Percentiles rank a stretch among this genome's conserved stretches.
Evolutionary conservation across 1,140 invertebrate species (phyloP).

Genomic region (Gryllus bimaculatus): DNA sequence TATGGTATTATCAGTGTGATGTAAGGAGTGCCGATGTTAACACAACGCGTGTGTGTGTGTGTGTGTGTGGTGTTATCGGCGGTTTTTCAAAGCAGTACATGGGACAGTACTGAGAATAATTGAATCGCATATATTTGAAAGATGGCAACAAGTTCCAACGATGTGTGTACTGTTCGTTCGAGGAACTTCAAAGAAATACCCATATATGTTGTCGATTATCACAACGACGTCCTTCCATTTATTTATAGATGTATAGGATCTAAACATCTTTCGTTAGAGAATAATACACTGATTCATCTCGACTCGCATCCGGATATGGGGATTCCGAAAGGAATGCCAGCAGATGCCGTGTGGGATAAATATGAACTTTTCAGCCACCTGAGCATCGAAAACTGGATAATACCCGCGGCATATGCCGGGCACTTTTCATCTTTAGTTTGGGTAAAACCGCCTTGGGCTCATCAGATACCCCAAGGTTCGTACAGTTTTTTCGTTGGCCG

Average conservation of each 20-base stretch:
- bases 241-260: conserved; percentile 76
- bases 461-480: conserved; percentile 62
- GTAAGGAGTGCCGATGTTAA: too few relatives aligned
- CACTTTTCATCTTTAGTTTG: conserved; percentile 71
- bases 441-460: conserved; percentile 82
- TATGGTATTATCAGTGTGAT: too few relatives aligned
- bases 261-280: conserved; percentile 66
- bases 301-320: conserved; percentile 88
- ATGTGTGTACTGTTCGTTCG: background rate
- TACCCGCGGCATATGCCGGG: conserved; percentile 76
- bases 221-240: conserved; percentile 65
- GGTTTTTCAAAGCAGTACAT: too few relatives aligned
- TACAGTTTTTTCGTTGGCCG: conserved; percentile 65
- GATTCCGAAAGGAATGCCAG: conserved; percentile 61
- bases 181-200: conserved; percentile 50
- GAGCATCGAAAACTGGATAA: conserved; percentile 90
- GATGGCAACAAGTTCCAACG: too few relatives aligned
- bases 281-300: conserved; percentile 70
- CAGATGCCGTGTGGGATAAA: conserved; percentile 57
- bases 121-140: too few relatives aligned
- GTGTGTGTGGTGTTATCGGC: too few relatives aligned
- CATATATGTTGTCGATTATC: conserved; percentile 64
- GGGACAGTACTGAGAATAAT: too few relatives aligned
- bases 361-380: conserved; percentile 44
- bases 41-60: too few relatives aligned